Evolutionary conservation across 1,140 invertebrate genomes (phyloP).

Genomic region (Drosophila truncata): DNA sequence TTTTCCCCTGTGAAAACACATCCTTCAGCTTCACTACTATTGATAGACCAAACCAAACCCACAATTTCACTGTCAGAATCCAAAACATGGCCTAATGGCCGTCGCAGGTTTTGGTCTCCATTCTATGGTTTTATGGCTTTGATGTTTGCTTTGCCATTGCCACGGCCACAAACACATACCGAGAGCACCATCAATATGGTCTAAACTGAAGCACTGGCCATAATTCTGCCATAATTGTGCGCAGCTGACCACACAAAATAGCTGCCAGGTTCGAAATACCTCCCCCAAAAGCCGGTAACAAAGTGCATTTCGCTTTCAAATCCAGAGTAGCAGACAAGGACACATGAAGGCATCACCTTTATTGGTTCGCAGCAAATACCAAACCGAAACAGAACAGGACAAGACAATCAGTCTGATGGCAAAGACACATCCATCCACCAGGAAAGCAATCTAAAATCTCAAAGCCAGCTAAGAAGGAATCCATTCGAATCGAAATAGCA

Average conservation of each 20-base stretch:
- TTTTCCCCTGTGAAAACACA: slow-evolving; percentile 1
- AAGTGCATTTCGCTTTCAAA: slow-evolving; percentile 48
- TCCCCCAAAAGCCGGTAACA: slow-evolving; percentile 2
- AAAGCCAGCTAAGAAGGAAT: slow-evolving; percentile 21
- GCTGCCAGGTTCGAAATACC: not conserved
- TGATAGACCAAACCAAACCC: slow-evolving; percentile 14
- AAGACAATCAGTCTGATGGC: slow-evolving; percentile 44
- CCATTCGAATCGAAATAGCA: slow-evolving; percentile 25
- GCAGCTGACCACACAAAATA: slow-evolving; percentile 39
- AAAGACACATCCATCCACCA: not conserved
- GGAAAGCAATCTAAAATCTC: slow-evolving; percentile 21
- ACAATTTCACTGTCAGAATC: slow-evolving; percentile 14
- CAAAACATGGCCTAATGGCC: slow-evolving; percentile 43
- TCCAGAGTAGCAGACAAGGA: slow-evolving; percentile 9
- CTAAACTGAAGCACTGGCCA: slow-evolving; percentile 8
- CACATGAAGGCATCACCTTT: slow-evolving; percentile 26
- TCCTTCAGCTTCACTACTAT: slow-evolving; percentile 30
- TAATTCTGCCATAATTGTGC: slow-evolving; percentile 56
- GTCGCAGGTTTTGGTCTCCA: slow-evolving; percentile 11
- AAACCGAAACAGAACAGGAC: slow-evolving; percentile 17
- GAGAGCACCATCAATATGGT: slow-evolving; percentile 33
- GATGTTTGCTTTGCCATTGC: slow-evolving; percentile 56
- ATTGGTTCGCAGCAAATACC: slow-evolving; percentile 28
- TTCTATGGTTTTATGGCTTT: slow-evolving; percentile 53
- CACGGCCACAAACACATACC: slow-evolving; percentile 27